Evolutionary conservation across 2,888 invertebrate species (phyloP).

Genomic region (Meliscaeva auricollis): DNA sequence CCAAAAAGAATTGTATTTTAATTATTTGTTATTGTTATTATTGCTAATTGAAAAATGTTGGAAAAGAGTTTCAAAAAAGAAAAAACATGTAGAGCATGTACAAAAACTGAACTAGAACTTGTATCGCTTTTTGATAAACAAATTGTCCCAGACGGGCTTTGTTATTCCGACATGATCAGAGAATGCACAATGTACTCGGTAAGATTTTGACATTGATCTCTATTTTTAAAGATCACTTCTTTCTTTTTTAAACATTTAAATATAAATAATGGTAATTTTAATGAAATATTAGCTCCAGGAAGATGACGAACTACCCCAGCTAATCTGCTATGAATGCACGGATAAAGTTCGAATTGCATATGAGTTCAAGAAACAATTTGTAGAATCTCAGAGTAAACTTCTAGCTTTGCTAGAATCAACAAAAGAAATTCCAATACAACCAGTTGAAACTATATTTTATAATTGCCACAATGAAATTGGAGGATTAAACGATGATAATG

Average conservation of each 20-base stretch:
- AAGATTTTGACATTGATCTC: no score
- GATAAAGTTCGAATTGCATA: constrained; percentile 79
- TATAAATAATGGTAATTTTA: neutral
- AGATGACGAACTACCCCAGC: constrained; percentile 80
- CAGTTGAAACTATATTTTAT: constrained; percentile 7
- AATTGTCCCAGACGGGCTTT: constrained; percentile 58
- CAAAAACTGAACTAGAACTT: constrained; percentile 59
- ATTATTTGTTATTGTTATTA: neutral
- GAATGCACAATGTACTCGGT: constrained; percentile 78
- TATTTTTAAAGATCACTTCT: no score
- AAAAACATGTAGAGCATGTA: constrained; percentile 66
- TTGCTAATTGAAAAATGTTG: constrained; percentile 48
- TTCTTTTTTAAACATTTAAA: neutral
- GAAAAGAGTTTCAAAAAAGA: constrained; percentile 36
- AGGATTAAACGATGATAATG: neutral
- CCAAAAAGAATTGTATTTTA: neutral
- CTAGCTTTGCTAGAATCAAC: constrained; percentile 63
- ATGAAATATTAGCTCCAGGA: constrained; percentile 80
- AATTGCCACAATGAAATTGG: neutral
- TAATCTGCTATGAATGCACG: constrained; percentile 80
- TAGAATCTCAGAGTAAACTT: constrained; percentile 78
- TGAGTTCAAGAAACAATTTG: constrained; percentile 80
- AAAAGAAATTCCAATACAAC: constrained; percentile 11
- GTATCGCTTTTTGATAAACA: constrained; percentile 77
- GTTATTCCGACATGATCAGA: constrained; percentile 78